A percentile compares a stretch with the other conserved stretches of the same genome.
Conservation (phyloP, 2,113 vertebrate genomes). For the Ailuropoda melanoleuca region DNA sequence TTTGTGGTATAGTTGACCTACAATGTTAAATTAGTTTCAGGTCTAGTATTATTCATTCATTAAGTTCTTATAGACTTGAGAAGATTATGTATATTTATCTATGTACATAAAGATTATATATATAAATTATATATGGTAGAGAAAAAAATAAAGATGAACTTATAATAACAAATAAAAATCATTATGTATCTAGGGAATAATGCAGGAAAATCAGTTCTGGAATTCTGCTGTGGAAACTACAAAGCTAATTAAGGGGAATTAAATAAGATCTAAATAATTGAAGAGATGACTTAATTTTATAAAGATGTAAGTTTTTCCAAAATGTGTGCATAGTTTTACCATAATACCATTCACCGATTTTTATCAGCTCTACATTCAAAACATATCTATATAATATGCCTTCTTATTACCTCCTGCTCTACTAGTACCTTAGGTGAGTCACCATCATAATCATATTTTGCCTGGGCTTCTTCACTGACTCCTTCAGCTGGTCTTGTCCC, state of each 20-base stretch:
- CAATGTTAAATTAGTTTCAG: not conserved
- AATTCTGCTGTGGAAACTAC: not conserved
- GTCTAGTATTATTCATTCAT: not conserved
- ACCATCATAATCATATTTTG: not conserved
- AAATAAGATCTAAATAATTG: not conserved
- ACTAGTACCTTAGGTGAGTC: not conserved
- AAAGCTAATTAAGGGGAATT: not conserved
- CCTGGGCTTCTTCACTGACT: not conserved
- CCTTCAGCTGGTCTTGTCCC: not conserved
- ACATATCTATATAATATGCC: not conserved
- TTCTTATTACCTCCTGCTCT: not conserved
- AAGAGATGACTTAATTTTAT: not conserved
- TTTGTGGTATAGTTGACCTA: not conserved
- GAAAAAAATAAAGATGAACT: not conserved
- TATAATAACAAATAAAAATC: not conserved
- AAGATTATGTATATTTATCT: not conserved
- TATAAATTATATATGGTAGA: not conserved
- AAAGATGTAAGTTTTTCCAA: not conserved
- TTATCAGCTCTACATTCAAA: not conserved
- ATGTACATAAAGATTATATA: not conserved
- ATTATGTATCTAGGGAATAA: not conserved
- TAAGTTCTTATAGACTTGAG: not conserved
- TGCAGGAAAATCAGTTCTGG: not conserved
- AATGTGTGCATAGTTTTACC: not conserved
- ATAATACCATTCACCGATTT: not conserved